phyloP scores from a whole-genome alignment of 2,113 vertebrate genomes.

The Silurus meridionalis region DNA sequence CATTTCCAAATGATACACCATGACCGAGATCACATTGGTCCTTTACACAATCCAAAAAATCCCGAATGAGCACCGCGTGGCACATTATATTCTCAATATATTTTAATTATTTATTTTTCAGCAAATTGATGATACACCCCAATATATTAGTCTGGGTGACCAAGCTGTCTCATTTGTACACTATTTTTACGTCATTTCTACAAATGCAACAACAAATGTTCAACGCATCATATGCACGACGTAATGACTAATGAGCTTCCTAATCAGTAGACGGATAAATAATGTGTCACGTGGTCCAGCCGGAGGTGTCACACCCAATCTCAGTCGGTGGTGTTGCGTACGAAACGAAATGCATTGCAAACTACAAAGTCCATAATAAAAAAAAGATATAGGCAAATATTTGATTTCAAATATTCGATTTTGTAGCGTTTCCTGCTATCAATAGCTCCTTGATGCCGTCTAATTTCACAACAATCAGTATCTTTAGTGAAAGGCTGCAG shows the following conservation, averaged over 20 bases:
- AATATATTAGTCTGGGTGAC: neutral
- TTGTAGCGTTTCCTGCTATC: neutral
- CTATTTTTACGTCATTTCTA: no score
- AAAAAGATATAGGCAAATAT: neutral
- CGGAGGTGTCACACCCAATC: slow-evolving; percentile 36
- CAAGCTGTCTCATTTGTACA: neutral
- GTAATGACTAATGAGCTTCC: neutral
- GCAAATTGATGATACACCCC: neutral
- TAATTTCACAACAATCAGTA: neutral
- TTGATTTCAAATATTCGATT: neutral
- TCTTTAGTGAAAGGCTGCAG: slow-evolving; percentile 22
- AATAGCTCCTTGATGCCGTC: neutral
- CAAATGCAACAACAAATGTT: no score
- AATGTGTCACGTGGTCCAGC: slow-evolving; percentile 22
- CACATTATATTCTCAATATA: neutral
- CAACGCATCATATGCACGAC: neutral
- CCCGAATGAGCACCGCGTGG: neutral
- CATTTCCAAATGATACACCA: neutral
- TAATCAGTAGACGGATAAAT: neutral
- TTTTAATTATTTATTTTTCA: no score
- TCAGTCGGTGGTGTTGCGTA: neutral
- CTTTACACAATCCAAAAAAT: neutral
- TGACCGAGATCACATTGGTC: neutral
- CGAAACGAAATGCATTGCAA: neutral
- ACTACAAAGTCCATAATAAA: neutral